phyloP scores from a whole-genome alignment of 1,140 invertebrate genomes.

The Scylla paramamosain region DNA sequence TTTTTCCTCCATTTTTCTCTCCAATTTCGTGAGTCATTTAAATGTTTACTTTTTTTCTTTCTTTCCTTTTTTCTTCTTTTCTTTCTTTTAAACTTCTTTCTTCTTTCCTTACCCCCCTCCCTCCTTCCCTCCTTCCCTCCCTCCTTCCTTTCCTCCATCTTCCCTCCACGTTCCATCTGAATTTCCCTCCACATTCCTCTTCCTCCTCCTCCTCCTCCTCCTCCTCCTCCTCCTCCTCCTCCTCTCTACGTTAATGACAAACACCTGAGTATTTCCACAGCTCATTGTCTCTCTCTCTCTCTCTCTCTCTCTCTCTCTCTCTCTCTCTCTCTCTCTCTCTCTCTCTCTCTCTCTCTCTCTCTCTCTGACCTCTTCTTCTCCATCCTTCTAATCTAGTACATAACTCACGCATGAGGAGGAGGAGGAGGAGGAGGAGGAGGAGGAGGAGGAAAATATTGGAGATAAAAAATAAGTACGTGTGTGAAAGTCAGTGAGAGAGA shows the following conservation, averaged over 20 bases:
- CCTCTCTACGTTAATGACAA: background rate
- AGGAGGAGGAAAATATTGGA: too few relatives aligned
- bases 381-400: too few relatives aligned
- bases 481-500: too few relatives aligned
- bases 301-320: slow-evolving; percentile 10
- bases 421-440: too few relatives aligned
- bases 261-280: too few relatives aligned
- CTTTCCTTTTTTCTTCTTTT: background rate
- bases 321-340: too few relatives aligned
- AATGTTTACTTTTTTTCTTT: background rate
- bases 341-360: too few relatives aligned
- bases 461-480: too few relatives aligned
- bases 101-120: background rate
- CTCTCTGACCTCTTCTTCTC: too few relatives aligned
- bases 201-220: background rate
- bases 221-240: background rate
- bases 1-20: too few relatives aligned
- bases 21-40: too few relatives aligned
- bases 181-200: background rate
- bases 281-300: slow-evolving; percentile 5
- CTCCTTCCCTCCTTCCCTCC: background rate
- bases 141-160: background rate
- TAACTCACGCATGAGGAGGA: too few relatives aligned
- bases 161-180: background rate
- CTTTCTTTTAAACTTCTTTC: background rate